Evolutionary conservation across 2,888 invertebrate genomes (phyloP).

Genomic region (Philonicus albiceps): DNA sequence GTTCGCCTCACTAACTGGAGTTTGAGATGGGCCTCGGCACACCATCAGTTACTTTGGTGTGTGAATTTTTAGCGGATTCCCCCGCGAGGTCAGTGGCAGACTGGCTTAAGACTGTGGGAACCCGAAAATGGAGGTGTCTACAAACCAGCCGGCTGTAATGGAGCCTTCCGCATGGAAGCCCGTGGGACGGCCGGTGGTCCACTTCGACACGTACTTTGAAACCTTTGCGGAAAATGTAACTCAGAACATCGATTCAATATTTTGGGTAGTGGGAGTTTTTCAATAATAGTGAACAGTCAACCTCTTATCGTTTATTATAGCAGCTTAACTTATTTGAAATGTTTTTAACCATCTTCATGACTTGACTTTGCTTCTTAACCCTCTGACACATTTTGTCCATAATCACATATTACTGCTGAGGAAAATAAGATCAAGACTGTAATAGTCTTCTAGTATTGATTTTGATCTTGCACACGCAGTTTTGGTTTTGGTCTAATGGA

Average conservation of each 20-base stretch:
- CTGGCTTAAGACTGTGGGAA: slow-evolving; percentile 13
- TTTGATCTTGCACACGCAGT: no score
- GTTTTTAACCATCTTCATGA: no score
- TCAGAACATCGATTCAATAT: neutral
- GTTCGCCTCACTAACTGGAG: neutral
- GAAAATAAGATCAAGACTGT: no score
- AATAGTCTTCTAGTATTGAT: no score
- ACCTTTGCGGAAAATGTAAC: neutral
- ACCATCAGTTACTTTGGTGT: neutral
- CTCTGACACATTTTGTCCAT: no score
- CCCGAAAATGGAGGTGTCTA: neutral
- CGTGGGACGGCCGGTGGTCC: neutral
- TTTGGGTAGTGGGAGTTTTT: neutral
- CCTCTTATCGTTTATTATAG: no score
- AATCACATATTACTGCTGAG: no score
- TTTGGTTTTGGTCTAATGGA: no score
- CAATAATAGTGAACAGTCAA: no score
- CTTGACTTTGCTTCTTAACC: no score
- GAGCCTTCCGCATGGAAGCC: neutral
- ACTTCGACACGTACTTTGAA: neutral
- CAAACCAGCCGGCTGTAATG: neutral
- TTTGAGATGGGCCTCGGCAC: slow-evolving; percentile 6
- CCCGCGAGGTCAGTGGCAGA: neutral
- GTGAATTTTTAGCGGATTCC: neutral
- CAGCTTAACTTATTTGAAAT: no score